A percentile compares a stretch with the other conserved stretches of the same genome.
Evolutionary conservation across 2,888 invertebrate species (phyloP).

Genomic region (Zygaena filipendulae): DNA sequence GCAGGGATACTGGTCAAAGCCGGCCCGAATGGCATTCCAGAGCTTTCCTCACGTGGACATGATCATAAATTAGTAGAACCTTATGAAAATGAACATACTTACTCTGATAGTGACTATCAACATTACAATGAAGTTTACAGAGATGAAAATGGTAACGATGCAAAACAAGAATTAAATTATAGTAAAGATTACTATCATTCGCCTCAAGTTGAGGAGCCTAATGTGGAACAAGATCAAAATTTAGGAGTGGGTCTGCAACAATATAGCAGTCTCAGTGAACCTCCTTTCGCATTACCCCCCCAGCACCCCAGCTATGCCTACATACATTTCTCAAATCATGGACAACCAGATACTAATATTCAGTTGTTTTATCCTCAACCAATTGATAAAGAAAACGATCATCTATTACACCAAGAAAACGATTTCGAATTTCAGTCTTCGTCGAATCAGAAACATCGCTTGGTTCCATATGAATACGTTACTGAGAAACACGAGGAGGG

Average conservation of each 20-base stretch:
- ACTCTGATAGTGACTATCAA: not conserved
- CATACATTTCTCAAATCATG: not conserved
- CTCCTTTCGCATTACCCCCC: not conserved
- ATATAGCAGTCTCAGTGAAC: constrained; percentile 1
- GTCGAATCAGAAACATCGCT: constrained; percentile 11
- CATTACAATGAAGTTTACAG: not conserved
- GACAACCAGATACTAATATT: not conserved
- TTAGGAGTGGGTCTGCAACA: constrained; percentile 1
- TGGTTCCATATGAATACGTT: constrained; percentile 18
- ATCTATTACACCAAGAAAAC: constrained; percentile 10
- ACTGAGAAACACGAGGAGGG: constrained; percentile 14
- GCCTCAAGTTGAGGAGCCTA: not conserved
- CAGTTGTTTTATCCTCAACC: constrained; percentile 6
- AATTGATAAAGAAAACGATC: constrained; percentile 13
- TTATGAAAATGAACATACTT: not conserved
- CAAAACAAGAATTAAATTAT: not conserved
- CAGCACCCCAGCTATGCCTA: not conserved
- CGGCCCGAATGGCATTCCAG: constrained; percentile 13
- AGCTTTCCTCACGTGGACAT: not conserved
- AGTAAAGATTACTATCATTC: not conserved
- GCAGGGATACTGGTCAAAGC: constrained; percentile 21
- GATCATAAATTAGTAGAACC: not conserved
- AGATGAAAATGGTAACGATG: not conserved
- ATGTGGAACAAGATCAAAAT: constrained; percentile 1
- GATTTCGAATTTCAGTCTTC: constrained; percentile 1